Evolutionary conservation across 2,113 vertebrate genomes (phyloP).

Genomic region (Pygoscelis adeliae): DNA sequence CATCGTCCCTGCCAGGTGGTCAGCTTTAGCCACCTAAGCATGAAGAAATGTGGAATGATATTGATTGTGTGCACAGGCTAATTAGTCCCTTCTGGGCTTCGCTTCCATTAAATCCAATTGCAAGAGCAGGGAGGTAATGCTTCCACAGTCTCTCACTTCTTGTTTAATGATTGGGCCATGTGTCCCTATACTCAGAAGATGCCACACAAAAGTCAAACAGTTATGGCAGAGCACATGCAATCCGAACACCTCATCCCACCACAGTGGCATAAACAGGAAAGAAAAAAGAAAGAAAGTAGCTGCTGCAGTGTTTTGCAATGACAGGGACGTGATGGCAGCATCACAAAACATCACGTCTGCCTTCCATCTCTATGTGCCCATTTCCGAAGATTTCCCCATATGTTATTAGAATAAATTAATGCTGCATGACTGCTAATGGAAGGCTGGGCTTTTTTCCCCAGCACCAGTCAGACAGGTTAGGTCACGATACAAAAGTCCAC

Average conservation of each 20-base stretch:
- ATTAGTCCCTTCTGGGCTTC: not conserved
- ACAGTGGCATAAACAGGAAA: not conserved
- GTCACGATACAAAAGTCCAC: fast-evolving
- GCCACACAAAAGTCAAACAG: not conserved
- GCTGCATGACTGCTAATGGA: not conserved
- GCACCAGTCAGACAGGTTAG: not conserved
- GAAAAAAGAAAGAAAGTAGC: not conserved
- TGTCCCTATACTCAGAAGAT: not conserved
- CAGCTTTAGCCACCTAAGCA: not conserved
- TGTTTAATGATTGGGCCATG: no score
- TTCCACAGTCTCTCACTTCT: not conserved
- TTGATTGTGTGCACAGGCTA: not conserved
- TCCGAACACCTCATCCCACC: not conserved
- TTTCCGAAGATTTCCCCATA: not conserved
- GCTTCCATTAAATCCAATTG: not conserved
- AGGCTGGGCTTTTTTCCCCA: not conserved
- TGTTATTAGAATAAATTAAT: not conserved
- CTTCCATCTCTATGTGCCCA: not conserved
- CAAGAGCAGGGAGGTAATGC: not conserved
- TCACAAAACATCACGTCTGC: not conserved
- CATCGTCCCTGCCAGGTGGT: not conserved
- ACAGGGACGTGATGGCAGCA: not conserved
- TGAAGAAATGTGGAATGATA: not conserved
- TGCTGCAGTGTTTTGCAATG: not conserved
- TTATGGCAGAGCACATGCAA: not conserved